Percentiles rank a stretch among this genome's conserved stretches.
Evolutionary conservation across 1,140 invertebrate genomes (phyloP).

Genomic region (Scaptomyza pallida): DNA sequence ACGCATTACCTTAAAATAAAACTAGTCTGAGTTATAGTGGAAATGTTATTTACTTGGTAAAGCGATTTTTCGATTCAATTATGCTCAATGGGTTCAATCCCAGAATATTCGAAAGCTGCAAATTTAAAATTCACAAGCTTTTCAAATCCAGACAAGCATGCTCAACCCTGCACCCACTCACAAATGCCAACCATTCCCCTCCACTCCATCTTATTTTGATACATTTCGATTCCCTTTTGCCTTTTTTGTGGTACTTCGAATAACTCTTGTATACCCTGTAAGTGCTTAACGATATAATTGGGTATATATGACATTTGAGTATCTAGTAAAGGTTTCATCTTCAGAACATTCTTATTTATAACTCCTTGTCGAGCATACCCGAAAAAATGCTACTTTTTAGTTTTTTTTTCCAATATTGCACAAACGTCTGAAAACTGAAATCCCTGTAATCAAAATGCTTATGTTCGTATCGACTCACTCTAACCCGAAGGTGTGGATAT

Average conservation of each 20-base stretch:
- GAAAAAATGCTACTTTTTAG: not conserved
- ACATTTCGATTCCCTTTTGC: slow-evolving; percentile 27
- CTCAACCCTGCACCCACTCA: not conserved
- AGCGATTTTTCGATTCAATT: slow-evolving; percentile 75
- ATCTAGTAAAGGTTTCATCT: too few relatives aligned
- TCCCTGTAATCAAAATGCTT: slow-evolving; percentile 72
- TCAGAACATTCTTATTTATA: not conserved
- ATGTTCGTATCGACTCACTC: slow-evolving; percentile 27
- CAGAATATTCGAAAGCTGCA: slow-evolving; percentile 37
- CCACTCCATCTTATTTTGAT: slow-evolving; percentile 45
- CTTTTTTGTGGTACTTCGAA: slow-evolving; percentile 6
- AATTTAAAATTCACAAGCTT: slow-evolving; percentile 59
- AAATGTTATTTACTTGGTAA: slow-evolving; percentile 46
- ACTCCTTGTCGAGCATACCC: not conserved
- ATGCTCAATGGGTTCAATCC: slow-evolving; percentile 48
- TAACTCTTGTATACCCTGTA: slow-evolving; percentile 11
- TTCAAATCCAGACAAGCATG: slow-evolving; percentile 20
- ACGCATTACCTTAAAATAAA: too few relatives aligned
- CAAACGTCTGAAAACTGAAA: slow-evolving; percentile 63
- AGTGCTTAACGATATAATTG: too few relatives aligned
- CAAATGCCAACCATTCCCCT: not conserved
- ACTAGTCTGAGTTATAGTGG: slow-evolving; percentile 19
- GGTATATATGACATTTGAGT: too few relatives aligned
- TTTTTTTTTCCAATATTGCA: slow-evolving; percentile 50
- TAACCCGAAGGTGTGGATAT: slow-evolving; percentile 70